Percentiles rank a stretch among this genome's conserved stretches.
Evolutionary conservation across 1,140 invertebrate species (phyloP).

Genomic region (Pararge aegeria): DNA sequence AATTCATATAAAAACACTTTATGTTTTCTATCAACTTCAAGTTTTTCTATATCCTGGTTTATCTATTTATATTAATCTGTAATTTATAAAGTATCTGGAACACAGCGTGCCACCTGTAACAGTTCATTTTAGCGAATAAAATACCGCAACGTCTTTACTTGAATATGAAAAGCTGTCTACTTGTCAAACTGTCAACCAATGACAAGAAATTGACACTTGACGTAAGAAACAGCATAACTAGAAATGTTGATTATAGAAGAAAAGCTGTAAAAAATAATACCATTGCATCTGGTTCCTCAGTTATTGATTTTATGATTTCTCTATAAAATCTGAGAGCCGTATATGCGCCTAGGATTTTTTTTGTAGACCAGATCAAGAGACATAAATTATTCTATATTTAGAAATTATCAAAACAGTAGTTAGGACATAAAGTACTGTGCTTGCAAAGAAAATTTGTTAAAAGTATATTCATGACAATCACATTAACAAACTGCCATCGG

Average conservation of each 20-base stretch:
- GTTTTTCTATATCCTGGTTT: background rate
- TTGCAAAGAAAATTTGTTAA: too few relatives aligned
- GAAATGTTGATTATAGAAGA: background rate
- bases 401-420: too few relatives aligned
- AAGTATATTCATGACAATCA: too few relatives aligned
- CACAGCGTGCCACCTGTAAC: background rate
- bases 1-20: too few relatives aligned
- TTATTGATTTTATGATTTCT: background rate
- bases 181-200: background rate
- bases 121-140: background rate
- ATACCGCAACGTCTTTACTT: background rate
- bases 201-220: background rate
- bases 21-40: background rate
- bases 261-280: slow-evolving; percentile 2
- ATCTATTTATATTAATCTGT: background rate
- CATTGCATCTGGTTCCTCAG: background rate
- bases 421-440: too few relatives aligned
- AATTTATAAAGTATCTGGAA: background rate
- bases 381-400: too few relatives aligned
- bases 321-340: background rate
- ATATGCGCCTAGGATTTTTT: too few relatives aligned
- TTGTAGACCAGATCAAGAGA: too few relatives aligned
- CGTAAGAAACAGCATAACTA: background rate
- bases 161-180: background rate
- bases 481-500: too few relatives aligned